A percentile compares a stretch with the other conserved stretches of the same genome.
Conservation (phyloP, 2,797 vertebrate genomes). For the Tokudaia tokunoshimensis region DNA sequence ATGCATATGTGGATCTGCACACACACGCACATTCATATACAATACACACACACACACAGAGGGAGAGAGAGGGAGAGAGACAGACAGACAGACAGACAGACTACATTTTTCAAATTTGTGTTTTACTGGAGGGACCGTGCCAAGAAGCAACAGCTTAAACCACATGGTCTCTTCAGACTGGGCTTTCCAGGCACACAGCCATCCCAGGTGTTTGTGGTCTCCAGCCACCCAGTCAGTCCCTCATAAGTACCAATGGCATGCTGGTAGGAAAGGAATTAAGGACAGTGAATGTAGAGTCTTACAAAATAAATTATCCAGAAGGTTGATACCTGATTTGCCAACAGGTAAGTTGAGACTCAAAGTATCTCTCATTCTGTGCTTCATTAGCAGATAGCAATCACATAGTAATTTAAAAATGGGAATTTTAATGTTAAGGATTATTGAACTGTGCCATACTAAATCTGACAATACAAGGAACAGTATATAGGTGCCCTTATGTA, state of each 20-base stretch:
- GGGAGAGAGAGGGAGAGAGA: neutral
- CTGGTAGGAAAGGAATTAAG: conserved; percentile 4
- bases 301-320: neutral
- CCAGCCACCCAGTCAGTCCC: neutral
- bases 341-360: neutral
- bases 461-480: neutral
- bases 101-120: neutral
- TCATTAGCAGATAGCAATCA: conserved; percentile 40
- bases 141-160: conserved; percentile 1
- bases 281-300: neutral
- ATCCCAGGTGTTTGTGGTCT: neutral
- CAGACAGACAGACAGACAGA: neutral
- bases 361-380: neutral
- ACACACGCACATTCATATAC: neutral
- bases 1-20: neutral
- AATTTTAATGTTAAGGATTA: neutral
- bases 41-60: neutral
- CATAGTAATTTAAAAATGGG: neutral
- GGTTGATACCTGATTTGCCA: neutral
- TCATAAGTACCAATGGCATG: neutral
- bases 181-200: neutral
- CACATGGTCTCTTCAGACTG: neutral
- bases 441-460: neutral
- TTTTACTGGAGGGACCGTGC: neutral
- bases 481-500: neutral